phyloP scores from a whole-genome alignment of 2,797 vertebrate genomes.

The Tauraco hartlaubi region DNA sequence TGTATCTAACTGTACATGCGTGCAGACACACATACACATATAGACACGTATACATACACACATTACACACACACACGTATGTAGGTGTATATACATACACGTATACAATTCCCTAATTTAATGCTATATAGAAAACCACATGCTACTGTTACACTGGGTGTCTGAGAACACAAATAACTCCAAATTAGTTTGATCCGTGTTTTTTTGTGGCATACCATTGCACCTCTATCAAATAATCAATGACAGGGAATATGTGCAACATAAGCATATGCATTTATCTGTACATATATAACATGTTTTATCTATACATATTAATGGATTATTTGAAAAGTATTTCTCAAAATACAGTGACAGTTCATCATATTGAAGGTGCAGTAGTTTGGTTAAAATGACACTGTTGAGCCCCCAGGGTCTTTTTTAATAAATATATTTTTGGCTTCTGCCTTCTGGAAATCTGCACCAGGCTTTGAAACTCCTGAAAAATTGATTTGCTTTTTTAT shows the following conservation, averaged over 20 bases:
- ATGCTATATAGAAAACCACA: background rate
- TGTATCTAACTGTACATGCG: fast-evolving
- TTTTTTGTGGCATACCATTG: background rate
- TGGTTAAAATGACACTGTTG: conserved; percentile 14
- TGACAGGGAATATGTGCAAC: background rate
- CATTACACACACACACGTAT: fast-evolving
- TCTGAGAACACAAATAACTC: background rate
- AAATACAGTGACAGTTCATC: conserved; percentile 7
- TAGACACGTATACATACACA: fast-evolving
- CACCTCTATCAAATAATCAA: background rate
- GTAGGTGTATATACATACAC: fast-evolving
- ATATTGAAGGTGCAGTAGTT: background rate
- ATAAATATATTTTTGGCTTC: conserved; percentile 66
- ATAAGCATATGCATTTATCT: background rate
- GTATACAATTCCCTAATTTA: background rate
- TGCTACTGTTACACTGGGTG: background rate
- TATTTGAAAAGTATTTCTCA: conserved; percentile 36
- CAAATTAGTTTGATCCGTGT: background rate
- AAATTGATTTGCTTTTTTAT: conserved; percentile 70
- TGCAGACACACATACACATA: too few relatives aligned
- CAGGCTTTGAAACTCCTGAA: conserved; percentile 58
- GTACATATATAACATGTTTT: background rate
- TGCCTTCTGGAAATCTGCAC: conserved; percentile 55
- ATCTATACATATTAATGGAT: conserved; percentile 19
- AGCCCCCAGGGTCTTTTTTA: conserved; percentile 35